Evolutionary conservation across 2,113 vertebrate genomes (phyloP), one percentile per base, ranked within the genome.

Genomic region (Carlito syrichta): DNA sequence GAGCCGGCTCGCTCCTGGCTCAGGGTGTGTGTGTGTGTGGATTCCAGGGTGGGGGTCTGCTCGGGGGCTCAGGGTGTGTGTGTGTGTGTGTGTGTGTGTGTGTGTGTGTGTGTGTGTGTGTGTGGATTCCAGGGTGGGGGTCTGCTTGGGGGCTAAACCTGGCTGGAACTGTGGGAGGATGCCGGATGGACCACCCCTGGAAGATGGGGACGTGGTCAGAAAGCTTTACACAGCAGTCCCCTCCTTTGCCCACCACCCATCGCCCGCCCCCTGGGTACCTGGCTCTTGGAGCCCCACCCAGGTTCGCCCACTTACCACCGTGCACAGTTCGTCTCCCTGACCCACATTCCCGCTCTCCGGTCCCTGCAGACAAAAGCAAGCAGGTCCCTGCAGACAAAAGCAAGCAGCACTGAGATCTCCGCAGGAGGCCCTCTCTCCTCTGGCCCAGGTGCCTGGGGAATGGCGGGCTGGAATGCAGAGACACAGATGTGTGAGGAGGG

Each of bases 81-180:
- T n/a, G n/a, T n/a, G n/a, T n/a, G n/a, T n/a, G n/a, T n/a, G n/a
- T n/a, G n/a, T n/a, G n/a, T n/a, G n/a, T n/a, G n/a, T n/a, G n/a
- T n/a, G n/a, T n/a, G n/a, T n/a, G n/a, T n/a, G n/a, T n/a, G n/a
- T n/a, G n/a, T n/a, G n/a, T n/a, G n/a, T n/a, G n/a, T 10, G 1
- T 14, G 48, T 73, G 66, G 48, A 48, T 27, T 45, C 27, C 2
- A 35, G 43, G 38, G 48, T 11, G 22, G 6, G 5, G 48, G 32
- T 6, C 4, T 7, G 3, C 74, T 66, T 20, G 12, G 32, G 19
- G 2, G 2, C 12, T 19, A 5, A 38, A 45, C 32, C 38, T 30
- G 2, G 3, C 2, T 8, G 48, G 17, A 45, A 0, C 4, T 1
- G 56, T 68, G 25, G 16, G 48, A 6, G 19, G 43, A 27, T 0